Percentiles rank a stretch among this genome's conserved stretches.
phyloP scores from a whole-genome alignment of 2,888 invertebrate genomes.

The Anthoptus insignis region DNA sequence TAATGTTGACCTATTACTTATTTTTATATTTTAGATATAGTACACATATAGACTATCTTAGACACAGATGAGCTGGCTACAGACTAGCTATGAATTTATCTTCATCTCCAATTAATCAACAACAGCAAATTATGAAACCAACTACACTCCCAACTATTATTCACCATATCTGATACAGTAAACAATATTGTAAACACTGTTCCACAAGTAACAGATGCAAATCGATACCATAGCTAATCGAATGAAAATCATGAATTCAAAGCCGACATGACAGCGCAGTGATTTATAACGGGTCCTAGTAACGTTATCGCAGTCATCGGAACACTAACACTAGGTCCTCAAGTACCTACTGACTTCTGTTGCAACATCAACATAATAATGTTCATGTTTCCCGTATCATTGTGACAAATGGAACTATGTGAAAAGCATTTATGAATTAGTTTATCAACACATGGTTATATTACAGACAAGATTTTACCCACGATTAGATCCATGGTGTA shows the following conservation, averaged over 20 bases:
- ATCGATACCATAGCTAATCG: slow-evolving; percentile 52
- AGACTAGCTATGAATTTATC: no score
- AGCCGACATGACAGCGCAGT: slow-evolving; percentile 59
- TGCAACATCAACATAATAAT: neutral
- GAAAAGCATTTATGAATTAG: neutral
- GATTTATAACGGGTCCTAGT: slow-evolving; percentile 63
- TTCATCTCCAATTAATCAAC: no score
- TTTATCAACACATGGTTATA: neutral
- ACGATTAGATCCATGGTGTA: no score
- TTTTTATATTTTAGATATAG: no score
- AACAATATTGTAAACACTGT: slow-evolving; percentile 10
- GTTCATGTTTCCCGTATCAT: neutral
- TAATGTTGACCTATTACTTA: no score
- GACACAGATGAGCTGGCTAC: no score
- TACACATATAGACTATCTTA: no score
- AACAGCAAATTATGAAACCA: no score
- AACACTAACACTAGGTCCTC: slow-evolving; percentile 8
- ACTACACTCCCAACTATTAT: slow-evolving; percentile 1
- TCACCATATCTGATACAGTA: slow-evolving; percentile 17
- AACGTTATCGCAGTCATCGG: slow-evolving; percentile 12
- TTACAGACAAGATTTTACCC: no score
- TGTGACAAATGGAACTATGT: neutral
- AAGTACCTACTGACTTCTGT: neutral
- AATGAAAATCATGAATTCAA: slow-evolving; percentile 61
- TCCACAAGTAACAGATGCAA: slow-evolving; percentile 39